Conservation (phyloP, 2,797 vertebrate species). For the Coreius guichenoti region DNA sequence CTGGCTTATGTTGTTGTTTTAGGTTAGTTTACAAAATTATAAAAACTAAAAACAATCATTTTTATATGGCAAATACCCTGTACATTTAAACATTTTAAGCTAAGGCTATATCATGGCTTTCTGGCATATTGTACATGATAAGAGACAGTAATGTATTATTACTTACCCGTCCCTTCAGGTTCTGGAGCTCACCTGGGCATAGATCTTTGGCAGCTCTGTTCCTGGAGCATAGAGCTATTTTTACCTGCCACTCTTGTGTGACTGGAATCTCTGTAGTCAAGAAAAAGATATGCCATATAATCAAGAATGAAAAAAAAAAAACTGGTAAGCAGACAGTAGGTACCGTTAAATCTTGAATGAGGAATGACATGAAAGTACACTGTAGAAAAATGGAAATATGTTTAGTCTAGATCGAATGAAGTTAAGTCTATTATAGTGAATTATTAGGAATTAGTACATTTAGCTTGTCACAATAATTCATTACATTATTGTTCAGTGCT, state of each 20-base stretch:
- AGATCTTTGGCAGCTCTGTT: conserved; percentile 7
- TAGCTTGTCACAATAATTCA: background rate
- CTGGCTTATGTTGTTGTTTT: too few relatives aligned
- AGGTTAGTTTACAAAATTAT: too few relatives aligned
- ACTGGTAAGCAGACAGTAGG: background rate
- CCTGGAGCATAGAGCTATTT: conserved; percentile 34
- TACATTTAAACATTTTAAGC: background rate
- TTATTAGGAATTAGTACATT: background rate
- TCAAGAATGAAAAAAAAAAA: background rate
- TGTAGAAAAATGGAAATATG: background rate
- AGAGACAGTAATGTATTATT: background rate
- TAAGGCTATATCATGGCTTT: background rate
- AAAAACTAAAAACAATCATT: background rate
- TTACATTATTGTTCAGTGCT: conserved; percentile 1
- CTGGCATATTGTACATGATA: background rate
- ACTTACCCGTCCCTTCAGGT: background rate
- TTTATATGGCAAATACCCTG: background rate
- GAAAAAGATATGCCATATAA: background rate
- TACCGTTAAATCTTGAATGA: background rate
- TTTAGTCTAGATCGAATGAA: background rate
- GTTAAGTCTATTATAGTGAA: conserved; percentile 7
- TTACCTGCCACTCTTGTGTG: conserved; percentile 28
- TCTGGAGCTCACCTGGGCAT: conserved; percentile 17
- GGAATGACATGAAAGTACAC: background rate
- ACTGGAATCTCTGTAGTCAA: conserved; percentile 21